Evolutionary conservation across 2,113 vertebrate species (phyloP), one percentile per base, ranked within the genome.

Genomic region (Sorex fumeus): DNA sequence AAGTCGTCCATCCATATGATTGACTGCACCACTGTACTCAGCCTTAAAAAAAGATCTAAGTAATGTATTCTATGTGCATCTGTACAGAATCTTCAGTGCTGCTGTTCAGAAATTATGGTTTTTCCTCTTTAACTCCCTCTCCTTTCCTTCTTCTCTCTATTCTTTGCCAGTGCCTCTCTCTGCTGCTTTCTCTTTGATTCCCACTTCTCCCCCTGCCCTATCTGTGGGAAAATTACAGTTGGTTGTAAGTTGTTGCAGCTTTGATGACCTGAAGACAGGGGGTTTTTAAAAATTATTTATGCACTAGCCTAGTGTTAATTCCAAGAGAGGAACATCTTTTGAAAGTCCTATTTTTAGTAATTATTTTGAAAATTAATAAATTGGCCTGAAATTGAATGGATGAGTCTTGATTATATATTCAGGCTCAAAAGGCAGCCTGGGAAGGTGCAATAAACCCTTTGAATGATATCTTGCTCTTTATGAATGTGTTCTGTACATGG

Each of bases 61-160:
- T 70, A 87, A 91, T 40, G 36, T 40, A 71, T 72, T 64, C 45
- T n/a, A 71, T 40, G 21, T 83, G 32, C n/a, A 77, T 21, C 11
- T 53, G 8, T 70, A 36, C 21, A 95, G 62, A 70, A 10, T 84
- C 45, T 94, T 86, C 72, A 92, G 62, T 91, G 28, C 25, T 74
- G 3, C 82, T 60, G 70, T 66, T 95, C 76, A 40, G 10, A 83
- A 76, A 84, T 81, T 62, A 3, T 62, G 4, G 30, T 28, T 15
- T 25, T 7, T 62, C 18, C 19, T 15, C 25, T 62, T n/a, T 27
- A 50, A 13, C 15, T 28, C 5, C 66, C 10, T n/a, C 66, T 69
- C 30, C 30, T 32, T 69, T 11, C 16, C 19, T 3, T 7, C 30
- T 66, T 3, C 6, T 21, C 28, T 9, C 6, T 5, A 2, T 30